Evolutionary conservation across 1,140 invertebrate genomes (phyloP).

Genomic region (Maconellicoccus hirsutus): DNA sequence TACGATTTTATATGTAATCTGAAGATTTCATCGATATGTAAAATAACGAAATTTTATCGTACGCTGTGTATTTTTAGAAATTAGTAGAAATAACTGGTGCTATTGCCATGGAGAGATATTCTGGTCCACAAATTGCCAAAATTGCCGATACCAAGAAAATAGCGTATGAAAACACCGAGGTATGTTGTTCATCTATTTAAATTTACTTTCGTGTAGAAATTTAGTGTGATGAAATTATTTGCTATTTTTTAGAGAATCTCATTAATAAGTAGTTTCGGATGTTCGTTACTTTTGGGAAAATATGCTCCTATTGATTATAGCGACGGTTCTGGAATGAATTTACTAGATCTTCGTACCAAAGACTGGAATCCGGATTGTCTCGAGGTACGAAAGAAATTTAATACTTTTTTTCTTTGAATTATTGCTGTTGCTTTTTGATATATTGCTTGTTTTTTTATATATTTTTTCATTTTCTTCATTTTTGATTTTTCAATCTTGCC

Average conservation of each 20-base stretch:
- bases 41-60: neutral
- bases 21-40: no score
- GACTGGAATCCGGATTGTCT: conserved; percentile 64
- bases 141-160: conserved; percentile 58
- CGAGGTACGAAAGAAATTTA: conserved; percentile 40
- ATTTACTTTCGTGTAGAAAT: neutral
- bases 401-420: no score
- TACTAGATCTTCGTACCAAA: conserved; percentile 71
- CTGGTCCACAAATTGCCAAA: conserved; percentile 85
- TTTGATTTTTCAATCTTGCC: no score
- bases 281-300: conserved; percentile 75
- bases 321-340: conserved; percentile 94
- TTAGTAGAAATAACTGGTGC: conserved; percentile 83
- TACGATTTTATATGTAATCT: neutral
- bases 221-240: conserved; percentile 23
- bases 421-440: no score
- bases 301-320: conserved; percentile 83
- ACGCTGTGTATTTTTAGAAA: conserved; percentile 40
- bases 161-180: conserved; percentile 69
- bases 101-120: conserved; percentile 85
- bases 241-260: conserved; percentile 63
- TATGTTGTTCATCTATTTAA: neutral
- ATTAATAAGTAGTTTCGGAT: conserved; percentile 82
- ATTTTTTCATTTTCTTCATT: no score
- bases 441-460: no score